Evolutionary conservation across 2,888 invertebrate species (phyloP).

Genomic region (Lottia scabra): DNA sequence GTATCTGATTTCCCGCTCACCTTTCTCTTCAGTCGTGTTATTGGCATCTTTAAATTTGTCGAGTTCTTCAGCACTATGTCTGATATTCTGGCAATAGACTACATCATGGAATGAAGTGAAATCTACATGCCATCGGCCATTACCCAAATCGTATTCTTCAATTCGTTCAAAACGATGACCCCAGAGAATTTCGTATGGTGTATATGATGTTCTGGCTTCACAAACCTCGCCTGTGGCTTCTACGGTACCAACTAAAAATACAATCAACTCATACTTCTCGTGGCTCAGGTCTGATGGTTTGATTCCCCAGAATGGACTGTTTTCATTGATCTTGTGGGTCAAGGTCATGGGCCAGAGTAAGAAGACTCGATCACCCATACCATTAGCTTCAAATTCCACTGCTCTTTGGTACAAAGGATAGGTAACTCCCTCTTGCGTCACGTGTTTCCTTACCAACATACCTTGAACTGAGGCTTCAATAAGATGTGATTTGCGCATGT

Average conservation of each 20-base stretch:
- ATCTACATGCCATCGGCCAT: slow-evolving; percentile 54
- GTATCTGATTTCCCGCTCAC: background rate
- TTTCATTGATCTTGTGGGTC: slow-evolving; percentile 91
- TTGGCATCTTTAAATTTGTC: background rate
- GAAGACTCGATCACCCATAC: slow-evolving; percentile 91
- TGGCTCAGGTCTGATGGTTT: slow-evolving; percentile 85
- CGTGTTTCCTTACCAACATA: slow-evolving; percentile 46
- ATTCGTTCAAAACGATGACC: slow-evolving; percentile 62
- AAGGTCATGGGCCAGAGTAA: slow-evolving; percentile 98
- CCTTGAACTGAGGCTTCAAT: slow-evolving; percentile 76
- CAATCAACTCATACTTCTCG: slow-evolving; percentile 86
- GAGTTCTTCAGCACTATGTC: slow-evolving; percentile 38
- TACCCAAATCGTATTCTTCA: slow-evolving; percentile 54
- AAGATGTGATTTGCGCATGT: slow-evolving; percentile 32
- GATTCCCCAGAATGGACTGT: slow-evolving; percentile 89
- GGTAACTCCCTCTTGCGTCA: slow-evolving; percentile 49
- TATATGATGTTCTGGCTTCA: slow-evolving; percentile 70
- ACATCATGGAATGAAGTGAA: slow-evolving; percentile 58
- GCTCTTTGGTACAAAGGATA: slow-evolving; percentile 83
- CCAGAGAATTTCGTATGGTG: slow-evolving; percentile 67
- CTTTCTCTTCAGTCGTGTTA: background rate
- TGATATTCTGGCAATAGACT: slow-evolving; percentile 42
- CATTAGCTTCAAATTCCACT: slow-evolving; percentile 89
- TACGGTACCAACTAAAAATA: slow-evolving; percentile 90
- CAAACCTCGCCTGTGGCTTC: slow-evolving; percentile 80